Evolutionary conservation across 2,888 invertebrate genomes (phyloP), one percentile per base, ranked within the genome.

Genomic region (Xylophagus ater): DNA sequence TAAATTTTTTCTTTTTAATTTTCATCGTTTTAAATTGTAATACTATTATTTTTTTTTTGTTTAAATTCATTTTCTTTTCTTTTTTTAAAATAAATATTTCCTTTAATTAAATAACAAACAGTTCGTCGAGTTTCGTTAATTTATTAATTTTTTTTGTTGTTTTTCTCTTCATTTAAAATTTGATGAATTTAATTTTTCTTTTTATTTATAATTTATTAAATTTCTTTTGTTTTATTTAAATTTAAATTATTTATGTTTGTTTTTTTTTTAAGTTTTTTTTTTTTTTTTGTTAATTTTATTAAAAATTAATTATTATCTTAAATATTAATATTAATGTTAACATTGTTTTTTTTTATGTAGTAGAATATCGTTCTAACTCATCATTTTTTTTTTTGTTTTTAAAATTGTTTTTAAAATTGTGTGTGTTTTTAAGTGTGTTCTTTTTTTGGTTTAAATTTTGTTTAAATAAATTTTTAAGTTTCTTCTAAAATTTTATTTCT

Each of bases 221-320:
- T 21, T 25, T 43, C 41, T 41, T 37, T 41, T 41, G 40, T 48
- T 41, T 45, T 40, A 34, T 23, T 34, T 39, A 45, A 44, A 46
- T 41, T 43, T 45, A 33, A 37, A 40, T 35, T 42, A 41, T 42
- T 40, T 30, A 32, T 40, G 34, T 33, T 24, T 30, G n/a, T 37
- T 29, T 40, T 20, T 45, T 42, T 43, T 40, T 43, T 42, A 42
- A 42, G 45, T 42, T 42, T 40, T 33, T 15, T 38, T 25, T 26
- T 46, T 46, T 44, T 46, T 37, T 34, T 43, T 37, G 34, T 41
- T 40, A 41, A 39, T 40, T 48, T 43, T 38, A 42, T 49, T 51
- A 50, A 51, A 51, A 49, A 51, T 49, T 49, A 45, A 42, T 43
- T 49, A 47, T 44, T 49, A 44, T 41, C 47, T 45, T 47, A 45